Percentiles rank a stretch among this genome's conserved stretches.
Conservation (phyloP, 2,888 invertebrate species). For the Lepeophtheirus nordmannii region DNA sequence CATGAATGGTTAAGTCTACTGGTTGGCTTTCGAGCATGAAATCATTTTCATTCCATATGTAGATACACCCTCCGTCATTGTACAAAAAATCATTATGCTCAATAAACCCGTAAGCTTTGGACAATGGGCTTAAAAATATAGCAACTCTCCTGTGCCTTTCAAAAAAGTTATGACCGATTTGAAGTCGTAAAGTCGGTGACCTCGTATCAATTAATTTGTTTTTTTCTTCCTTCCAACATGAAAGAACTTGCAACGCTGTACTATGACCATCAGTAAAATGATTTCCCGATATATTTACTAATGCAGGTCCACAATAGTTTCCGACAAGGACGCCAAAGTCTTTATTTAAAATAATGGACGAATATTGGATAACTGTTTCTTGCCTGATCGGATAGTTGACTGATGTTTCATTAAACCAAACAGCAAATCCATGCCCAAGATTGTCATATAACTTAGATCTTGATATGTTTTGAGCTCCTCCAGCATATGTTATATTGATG, state of each 20-base stretch:
- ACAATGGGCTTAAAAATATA: slow-evolving; percentile 60
- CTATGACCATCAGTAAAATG: slow-evolving; percentile 61
- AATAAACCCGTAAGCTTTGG: slow-evolving; percentile 58
- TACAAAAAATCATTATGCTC: slow-evolving; percentile 76
- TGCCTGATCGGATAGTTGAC: slow-evolving; percentile 67
- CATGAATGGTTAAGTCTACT: slow-evolving; percentile 53
- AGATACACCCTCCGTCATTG: slow-evolving; percentile 63
- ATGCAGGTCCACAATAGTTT: slow-evolving; percentile 63
- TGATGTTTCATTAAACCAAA: slow-evolving; percentile 77
- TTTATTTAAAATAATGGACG: slow-evolving; percentile 67
- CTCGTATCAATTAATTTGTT: slow-evolving; percentile 38
- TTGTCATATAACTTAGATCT: slow-evolving; percentile 70
- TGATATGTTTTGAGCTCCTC: slow-evolving; percentile 83
- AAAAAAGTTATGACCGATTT: slow-evolving; percentile 73
- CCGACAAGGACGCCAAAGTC: slow-evolving; percentile 79
- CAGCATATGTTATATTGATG: slow-evolving; percentile 83
- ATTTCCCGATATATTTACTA: slow-evolving; percentile 80
- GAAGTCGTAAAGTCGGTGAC: slow-evolving; percentile 39
- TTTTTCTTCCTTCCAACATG: slow-evolving; percentile 50
- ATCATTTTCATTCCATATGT: slow-evolving; percentile 60
- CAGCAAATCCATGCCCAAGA: slow-evolving; percentile 66
- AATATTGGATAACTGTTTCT: slow-evolving; percentile 69
- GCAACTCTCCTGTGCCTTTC: slow-evolving; percentile 52
- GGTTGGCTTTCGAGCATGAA: slow-evolving; percentile 65
- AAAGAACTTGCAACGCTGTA: slow-evolving; percentile 61